Conservation (phyloP, 2,113 vertebrate genomes). For the Burhinus oedicnemus region DNA sequence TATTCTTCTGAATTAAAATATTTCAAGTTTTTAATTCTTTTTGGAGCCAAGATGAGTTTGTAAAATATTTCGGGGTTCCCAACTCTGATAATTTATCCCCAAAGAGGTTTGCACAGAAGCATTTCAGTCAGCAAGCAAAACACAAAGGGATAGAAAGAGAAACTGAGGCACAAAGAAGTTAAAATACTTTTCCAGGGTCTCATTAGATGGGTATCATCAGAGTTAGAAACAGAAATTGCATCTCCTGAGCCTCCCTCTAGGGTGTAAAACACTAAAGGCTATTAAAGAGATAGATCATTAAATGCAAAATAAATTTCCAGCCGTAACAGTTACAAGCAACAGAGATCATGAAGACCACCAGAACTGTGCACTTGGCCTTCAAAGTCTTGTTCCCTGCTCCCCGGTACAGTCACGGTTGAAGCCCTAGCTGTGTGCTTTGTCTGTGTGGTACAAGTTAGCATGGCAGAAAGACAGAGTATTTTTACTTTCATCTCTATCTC, state of each 20-base stretch:
- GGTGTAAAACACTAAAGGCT: background rate
- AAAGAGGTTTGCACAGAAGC: background rate
- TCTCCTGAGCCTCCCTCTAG: background rate
- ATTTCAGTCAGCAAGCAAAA: background rate
- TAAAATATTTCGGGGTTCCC: background rate
- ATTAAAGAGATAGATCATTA: background rate
- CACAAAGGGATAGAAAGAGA: background rate
- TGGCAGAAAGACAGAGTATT: background rate
- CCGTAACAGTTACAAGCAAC: background rate
- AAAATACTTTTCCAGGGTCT: background rate
- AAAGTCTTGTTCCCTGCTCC: background rate
- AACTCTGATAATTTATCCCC: background rate
- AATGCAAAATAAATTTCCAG: background rate
- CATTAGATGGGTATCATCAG: background rate
- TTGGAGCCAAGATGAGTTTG: background rate
- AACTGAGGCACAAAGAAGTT: background rate
- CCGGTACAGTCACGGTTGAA: background rate
- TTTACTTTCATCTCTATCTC: background rate
- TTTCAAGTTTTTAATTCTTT: background rate
- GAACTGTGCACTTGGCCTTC: background rate
- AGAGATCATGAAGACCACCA: background rate
- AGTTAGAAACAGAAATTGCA: background rate
- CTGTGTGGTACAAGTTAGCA: background rate
- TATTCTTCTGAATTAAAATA: background rate
- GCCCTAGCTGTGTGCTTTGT: background rate